Conservation (phyloP, 2,797 vertebrate genomes). For the Emydoidea blandingii region DNA sequence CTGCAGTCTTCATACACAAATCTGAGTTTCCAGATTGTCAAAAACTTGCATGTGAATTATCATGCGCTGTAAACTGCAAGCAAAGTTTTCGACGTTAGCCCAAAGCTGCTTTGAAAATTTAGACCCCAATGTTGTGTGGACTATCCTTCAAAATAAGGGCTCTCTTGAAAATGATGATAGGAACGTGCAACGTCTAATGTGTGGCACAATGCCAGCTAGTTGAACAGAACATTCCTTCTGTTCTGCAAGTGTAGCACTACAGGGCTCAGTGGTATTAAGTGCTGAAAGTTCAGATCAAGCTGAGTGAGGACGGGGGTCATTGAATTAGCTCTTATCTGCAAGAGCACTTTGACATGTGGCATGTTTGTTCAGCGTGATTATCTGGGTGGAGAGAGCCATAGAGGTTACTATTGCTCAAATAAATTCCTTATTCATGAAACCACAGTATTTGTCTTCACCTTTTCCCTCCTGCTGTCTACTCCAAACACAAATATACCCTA, state of each 20-base stretch:
- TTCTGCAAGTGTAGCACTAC: not conserved
- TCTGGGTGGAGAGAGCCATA: conserved; percentile 45
- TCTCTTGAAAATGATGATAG: not conserved
- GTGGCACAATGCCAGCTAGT: not conserved
- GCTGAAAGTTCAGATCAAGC: not conserved
- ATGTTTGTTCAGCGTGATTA: conserved; percentile 63
- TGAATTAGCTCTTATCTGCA: conserved; percentile 68
- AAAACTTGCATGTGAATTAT: not conserved
- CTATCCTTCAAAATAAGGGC: not conserved
- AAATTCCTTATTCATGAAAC: conserved; percentile 66
- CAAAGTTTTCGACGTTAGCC: not conserved
- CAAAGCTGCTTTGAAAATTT: not conserved
- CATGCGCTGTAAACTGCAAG: not conserved
- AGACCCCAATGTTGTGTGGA: not conserved
- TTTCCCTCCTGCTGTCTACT: conserved; percentile 3
- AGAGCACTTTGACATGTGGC: conserved; percentile 64
- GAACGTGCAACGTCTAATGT: not conserved
- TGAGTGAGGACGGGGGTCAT: conserved; percentile 18
- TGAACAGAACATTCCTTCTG: conserved; percentile 47
- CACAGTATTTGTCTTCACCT: conserved; percentile 64
- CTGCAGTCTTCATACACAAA: not conserved
- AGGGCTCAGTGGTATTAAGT: not conserved
- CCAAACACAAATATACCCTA: conserved; percentile 19
- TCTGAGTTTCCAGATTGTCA: not conserved
- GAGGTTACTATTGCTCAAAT: conserved; percentile 57